Percentiles rank a stretch among this genome's conserved stretches.
phyloP scores from a whole-genome alignment of 1,140 invertebrate species.

The Homalodisca vitripennis region DNA sequence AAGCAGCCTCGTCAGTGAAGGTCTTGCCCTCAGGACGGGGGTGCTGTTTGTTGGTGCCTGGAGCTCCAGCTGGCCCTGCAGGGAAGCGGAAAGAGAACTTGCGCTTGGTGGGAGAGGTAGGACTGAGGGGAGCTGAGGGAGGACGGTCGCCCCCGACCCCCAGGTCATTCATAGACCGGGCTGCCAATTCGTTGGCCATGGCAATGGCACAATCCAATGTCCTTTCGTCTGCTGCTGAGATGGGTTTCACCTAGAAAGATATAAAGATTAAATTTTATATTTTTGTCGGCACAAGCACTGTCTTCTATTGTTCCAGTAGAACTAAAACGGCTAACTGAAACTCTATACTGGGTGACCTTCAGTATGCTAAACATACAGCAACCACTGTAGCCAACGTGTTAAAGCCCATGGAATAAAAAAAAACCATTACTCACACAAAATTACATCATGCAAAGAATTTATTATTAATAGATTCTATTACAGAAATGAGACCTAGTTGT shows the following conservation, averaged over 20 bases:
- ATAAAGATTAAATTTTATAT: too few relatives aligned
- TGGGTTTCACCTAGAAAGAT: constrained; percentile 82
- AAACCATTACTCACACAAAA: too few relatives aligned
- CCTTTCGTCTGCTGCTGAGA: constrained; percentile 90
- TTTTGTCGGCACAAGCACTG: too few relatives aligned
- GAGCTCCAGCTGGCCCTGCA: constrained; percentile 40
- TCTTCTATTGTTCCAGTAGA: too few relatives aligned
- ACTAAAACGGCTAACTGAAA: too few relatives aligned
- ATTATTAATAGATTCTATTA: too few relatives aligned
- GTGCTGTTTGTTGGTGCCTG: constrained; percentile 46
- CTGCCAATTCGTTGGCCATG: constrained; percentile 89
- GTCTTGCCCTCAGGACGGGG: constrained; percentile 72
- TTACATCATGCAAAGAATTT: too few relatives aligned
- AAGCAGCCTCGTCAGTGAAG: constrained; percentile 86
- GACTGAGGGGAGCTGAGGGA: constrained; percentile 64
- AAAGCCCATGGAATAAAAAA: too few relatives aligned
- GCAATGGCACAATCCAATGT: constrained; percentile 93
- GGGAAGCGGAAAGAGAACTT: constrained; percentile 90
- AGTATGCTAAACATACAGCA: too few relatives aligned
- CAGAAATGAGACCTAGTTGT: too few relatives aligned
- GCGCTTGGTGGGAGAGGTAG: constrained; percentile 75
- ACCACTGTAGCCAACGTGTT: too few relatives aligned
- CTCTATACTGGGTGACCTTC: too few relatives aligned
- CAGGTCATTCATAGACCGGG: constrained; percentile 81
- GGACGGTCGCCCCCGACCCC: constrained; percentile 50